Evolutionary conservation across 2,797 vertebrate species (phyloP).

Genomic region (Sebastolobus altivelis): DNA sequence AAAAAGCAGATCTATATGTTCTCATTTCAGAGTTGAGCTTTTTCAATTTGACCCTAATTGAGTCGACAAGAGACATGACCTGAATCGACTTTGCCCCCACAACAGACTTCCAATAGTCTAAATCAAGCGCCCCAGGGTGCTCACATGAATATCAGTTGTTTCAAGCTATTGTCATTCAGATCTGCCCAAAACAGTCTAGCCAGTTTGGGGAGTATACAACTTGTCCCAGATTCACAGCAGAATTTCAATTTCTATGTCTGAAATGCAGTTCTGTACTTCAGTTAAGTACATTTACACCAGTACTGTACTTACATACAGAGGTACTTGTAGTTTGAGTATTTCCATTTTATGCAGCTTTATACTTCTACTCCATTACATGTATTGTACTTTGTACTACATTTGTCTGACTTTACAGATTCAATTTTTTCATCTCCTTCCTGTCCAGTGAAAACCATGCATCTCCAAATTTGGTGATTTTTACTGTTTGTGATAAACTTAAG

Average conservation of each 20-base stretch:
- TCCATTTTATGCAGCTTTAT: not conserved
- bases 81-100: conserved; percentile 42
- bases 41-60: conserved; percentile 64
- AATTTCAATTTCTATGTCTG: conserved; percentile 7
- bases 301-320: not conserved
- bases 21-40: conserved; percentile 33
- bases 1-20: conserved; percentile 13
- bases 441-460: not conserved
- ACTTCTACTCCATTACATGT: not conserved
- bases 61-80: conserved; percentile 64
- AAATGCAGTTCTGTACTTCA: not conserved
- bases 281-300: not conserved
- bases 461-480: not conserved
- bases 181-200: conserved; percentile 38
- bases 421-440: not conserved
- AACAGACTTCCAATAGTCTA: conserved; percentile 51
- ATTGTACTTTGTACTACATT: not conserved
- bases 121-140: conserved; percentile 42
- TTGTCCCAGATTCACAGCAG: conserved; percentile 33
- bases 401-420: not conserved
- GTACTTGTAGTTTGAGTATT: not conserved
- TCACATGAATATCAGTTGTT: conserved; percentile 44
- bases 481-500: not conserved
- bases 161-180: conserved; percentile 49
- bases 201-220: not conserved